Evolutionary conservation across 2,888 invertebrate species (phyloP), one percentile per base, ranked within the genome.

Genomic region (Aelia acuminata): DNA sequence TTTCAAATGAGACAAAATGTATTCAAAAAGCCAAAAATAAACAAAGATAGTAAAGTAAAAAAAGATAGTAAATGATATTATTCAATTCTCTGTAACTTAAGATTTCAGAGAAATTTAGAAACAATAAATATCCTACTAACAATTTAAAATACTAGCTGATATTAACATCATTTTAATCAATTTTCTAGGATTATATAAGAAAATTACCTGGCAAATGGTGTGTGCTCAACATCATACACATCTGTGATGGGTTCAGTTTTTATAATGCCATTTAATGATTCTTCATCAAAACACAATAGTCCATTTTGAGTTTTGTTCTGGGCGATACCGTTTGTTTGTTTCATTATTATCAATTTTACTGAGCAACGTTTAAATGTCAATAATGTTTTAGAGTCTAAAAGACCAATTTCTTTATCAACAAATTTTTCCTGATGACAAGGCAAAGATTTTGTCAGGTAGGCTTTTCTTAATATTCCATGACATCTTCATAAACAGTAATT

Each of bases 121-220:
- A 20, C 11, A 53, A 3, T 50, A 50, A 2, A 20, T 20, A 20
- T 1, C 20, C 49, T n/a, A 57, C 15, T n/a, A 57, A n/a, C n/a
- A 57, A 3, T 26, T n/a, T 57, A 57, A 50, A 57, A 26, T 57
- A 57, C 11, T 26, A 57, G 26, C 26, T 26, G 26, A 57, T 57
- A 57, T 11, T 10, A 26, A 10, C 53, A 47, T 84, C 3, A 43
- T 43, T n/a, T 15, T n/a, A 15, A 43, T 31, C 43, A 90, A 89
- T 43, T 90, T 87, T 87, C 85, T 35, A 11, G 4, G 31, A 3
- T 18, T 43, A 39, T 43, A 22, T 3, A 47, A 75, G 18, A 22
- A 87, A 92, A 93, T 93, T 93, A 96, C 96, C 96, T 96, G 94
- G 96, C 96, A 94, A 96, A 96, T 92, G 96, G 96, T 92, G 96